These are phyloP conservation scores for Troglohyphantes excavatus DNA, from an alignment of 2,888 invertebrate genomes.

Conservation along the genomic window DNA sequence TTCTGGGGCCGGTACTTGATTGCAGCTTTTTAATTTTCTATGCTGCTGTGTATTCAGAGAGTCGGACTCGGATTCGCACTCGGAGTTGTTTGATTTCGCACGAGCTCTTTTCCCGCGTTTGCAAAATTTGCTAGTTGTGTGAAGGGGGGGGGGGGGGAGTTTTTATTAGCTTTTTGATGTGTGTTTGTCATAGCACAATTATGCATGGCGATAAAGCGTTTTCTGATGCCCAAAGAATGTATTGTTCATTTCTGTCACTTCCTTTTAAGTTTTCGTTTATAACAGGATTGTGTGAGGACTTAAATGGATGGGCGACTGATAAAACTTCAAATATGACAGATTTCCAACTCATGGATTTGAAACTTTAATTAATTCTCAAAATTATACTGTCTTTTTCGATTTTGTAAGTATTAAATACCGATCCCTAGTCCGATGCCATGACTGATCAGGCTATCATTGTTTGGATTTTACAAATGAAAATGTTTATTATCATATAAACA, in stretches of 20 bases:
- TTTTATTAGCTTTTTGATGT: conserved; percentile 8
- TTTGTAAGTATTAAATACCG: too few relatives aligned
- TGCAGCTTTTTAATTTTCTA: conserved; percentile 6
- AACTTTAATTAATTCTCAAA: too few relatives aligned
- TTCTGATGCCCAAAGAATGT: neutral
- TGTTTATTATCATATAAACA: too few relatives aligned
- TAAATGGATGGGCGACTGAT: too few relatives aligned
- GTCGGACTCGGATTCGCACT: neutral
- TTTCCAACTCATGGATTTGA: too few relatives aligned
- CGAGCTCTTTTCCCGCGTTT: neutral
- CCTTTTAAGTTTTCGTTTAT: too few relatives aligned
- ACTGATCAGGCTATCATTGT: too few relatives aligned
- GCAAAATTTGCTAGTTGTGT: neutral
- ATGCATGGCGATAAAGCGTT: neutral
- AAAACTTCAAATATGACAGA: too few relatives aligned
- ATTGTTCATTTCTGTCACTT: neutral
- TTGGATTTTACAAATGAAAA: too few relatives aligned
- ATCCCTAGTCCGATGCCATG: too few relatives aligned
- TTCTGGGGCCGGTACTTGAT: neutral
- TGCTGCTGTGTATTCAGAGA: neutral
- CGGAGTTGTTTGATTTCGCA: neutral
- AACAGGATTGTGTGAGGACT: too few relatives aligned
- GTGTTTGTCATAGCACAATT: conserved; percentile 5
- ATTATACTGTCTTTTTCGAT: too few relatives aligned
- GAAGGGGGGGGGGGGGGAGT: neutral